Base-by-base conservation (phyloP, 1,140 invertebrate species). In the Polypedilum vanderplanki region DNA sequence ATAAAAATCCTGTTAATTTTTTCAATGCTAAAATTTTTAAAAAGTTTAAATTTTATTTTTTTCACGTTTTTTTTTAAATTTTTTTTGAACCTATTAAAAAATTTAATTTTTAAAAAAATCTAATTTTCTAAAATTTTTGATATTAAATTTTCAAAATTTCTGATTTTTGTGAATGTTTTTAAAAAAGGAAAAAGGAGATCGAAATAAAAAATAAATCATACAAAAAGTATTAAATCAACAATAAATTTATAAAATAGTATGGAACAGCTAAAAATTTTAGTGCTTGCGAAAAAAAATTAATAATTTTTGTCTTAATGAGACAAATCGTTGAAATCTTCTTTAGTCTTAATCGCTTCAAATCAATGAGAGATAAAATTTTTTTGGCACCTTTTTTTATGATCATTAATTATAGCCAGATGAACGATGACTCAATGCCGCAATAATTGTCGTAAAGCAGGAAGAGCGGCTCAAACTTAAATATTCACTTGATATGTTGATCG, bases 321-420 rank as follows among this genome's bases (percentile, higher is more conserved):
- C 46, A 57, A 57, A 57, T 57, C 46, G 12, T 57, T 57, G 12
- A n/a, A 57, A n/a, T 57, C n/a, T 57, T 57, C 46, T 57, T 57
- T n/a, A 57, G 46, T 57, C 46, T 57, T 57, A 57, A 15, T 57
- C 46, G 46, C 46, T 12, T 57, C n/a, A 12, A n/a, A 33, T 33
- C 5, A 5, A 33, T n/a, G n/a, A 33, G 24, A 33, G 24, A 33
- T 33, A 33, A 33, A n/a, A 46, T 46, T n/a, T 57, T 57, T 57
- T 57, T 57, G 46, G 46, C 46, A 57, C 46, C 46, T 57, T 12
- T 15, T 12, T 57, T 57, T 57, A 57, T 57, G 46, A 57, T 57
- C 46, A 57, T 57, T 8, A 57, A 12, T 57, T 57, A 57, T 57
- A 57, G 12, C 46, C 24, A 33, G 24, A 33, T 33, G 24, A 33